Base-by-base conservation (phyloP, 2,797 vertebrate genomes). In the Channallabes apus region DNA sequence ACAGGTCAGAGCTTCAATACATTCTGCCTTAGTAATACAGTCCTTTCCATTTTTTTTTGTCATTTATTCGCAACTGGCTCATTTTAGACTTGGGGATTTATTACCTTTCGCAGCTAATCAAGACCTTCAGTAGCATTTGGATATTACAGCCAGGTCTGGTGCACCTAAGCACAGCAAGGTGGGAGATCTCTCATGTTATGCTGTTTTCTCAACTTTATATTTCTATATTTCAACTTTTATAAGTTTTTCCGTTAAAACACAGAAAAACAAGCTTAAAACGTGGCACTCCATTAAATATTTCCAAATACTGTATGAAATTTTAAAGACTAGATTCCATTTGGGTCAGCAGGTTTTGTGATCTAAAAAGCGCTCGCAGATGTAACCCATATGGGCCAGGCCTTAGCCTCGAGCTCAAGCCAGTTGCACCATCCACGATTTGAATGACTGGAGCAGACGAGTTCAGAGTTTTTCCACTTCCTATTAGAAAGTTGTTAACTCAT, bases 281-380 rank as follows among this genome's bases (percentile, higher is more conserved):
- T 38, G 76, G 62, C 22, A 8, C 41, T 29, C n/a, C 41, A 14
- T 62, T 51, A 78, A 86, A 35, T 24, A 46, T 77, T 82, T 86
- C 58, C 56, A 75, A 87, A 82, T n/a, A n/a, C n/a, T n/a, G n/a
- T 79, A 58, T 84, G 54, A 80, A 75, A 56, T 82, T 51, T 61
- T 32, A 82, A 58, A 86, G 59, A 35, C 82, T n/a, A 72, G 73
- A 82, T 58, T 58, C 80, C 58, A 54, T 65, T 82, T 86, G 72
- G 82, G 82, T 86, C 84, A 73, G 84, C 72, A 68, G 77, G 79
- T 82, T 85, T 86, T 62, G 77, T 51, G 78, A 85, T 86, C 69
- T 84, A 59, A 27, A 88, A 90, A 89, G 85, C 72, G 12, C 54
- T 87, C 62, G 35, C 82, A 88, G 86, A 87, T 90, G 90, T 82